Percentiles rank a stretch among this genome's conserved stretches.
These are phyloP conservation scores for Sclerodermus sp. DNA, from an alignment of 2,888 invertebrate genomes.

Conservation along the genomic window DNA sequence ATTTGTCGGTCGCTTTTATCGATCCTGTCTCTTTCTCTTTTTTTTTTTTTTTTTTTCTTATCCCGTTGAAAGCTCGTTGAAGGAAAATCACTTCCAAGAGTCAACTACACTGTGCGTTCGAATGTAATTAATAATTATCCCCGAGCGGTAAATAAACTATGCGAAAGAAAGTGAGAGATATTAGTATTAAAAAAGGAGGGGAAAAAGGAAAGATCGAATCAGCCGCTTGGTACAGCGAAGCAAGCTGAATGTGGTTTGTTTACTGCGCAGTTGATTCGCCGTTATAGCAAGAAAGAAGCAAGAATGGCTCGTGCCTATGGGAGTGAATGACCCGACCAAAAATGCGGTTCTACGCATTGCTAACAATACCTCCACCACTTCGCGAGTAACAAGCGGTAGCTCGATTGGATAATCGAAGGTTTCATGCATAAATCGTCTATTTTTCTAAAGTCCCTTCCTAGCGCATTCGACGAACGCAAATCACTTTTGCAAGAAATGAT, in stretches of 20 bases:
- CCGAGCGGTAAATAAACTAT: background rate
- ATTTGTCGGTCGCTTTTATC: background rate
- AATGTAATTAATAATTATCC: no score
- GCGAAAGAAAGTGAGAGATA: background rate
- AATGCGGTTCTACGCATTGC: background rate
- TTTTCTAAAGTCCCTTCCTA: no score
- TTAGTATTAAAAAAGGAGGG: background rate
- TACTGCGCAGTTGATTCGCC: conserved; percentile 28
- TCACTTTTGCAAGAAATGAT: no score
- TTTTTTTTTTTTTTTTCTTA: no score
- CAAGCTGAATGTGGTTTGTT: conserved; percentile 32
- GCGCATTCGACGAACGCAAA: no score
- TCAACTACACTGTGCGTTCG: no score
- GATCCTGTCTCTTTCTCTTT: no score
- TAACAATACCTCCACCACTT: no score
- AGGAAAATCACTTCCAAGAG: no score
- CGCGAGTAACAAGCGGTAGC: no score
- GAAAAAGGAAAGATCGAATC: conserved; percentile 6
- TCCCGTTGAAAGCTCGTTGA: no score
- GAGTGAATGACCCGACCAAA: conserved; percentile 27
- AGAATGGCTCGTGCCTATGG: conserved; percentile 2
- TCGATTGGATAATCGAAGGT: background rate
- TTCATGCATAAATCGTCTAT: no score
- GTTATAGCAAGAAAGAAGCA: conserved; percentile 9
- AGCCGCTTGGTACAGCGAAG: conserved; percentile 17